phyloP scores from a whole-genome alignment of 2,797 vertebrate species.

The Cercopithecus mitis region DNA sequence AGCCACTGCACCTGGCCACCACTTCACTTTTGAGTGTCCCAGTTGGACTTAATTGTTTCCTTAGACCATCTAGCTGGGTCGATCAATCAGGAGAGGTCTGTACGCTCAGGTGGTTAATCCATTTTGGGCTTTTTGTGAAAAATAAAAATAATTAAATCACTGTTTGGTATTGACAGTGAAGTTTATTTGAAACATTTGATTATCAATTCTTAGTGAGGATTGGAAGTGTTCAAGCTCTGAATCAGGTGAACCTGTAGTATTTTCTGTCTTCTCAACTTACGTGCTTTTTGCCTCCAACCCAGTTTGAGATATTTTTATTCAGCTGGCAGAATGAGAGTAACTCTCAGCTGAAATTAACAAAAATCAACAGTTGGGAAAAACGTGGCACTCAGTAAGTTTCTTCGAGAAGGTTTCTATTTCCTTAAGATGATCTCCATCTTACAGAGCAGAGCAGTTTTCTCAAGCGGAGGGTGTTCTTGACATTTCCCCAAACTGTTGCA shows the following conservation, averaged over 20 bases:
- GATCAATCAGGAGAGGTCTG: not conserved
- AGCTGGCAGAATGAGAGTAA: slow-evolving; percentile 49
- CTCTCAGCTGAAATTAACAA: slow-evolving; percentile 57
- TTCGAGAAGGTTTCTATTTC: slow-evolving; percentile 42
- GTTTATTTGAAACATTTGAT: not conserved
- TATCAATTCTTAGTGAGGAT: not conserved
- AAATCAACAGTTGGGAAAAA: slow-evolving; percentile 60
- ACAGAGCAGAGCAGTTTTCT: slow-evolving; percentile 67
- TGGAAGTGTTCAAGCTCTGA: not conserved
- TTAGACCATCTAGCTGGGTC: not conserved
- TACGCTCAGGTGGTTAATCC: not conserved
- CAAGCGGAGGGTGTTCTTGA: slow-evolving; percentile 73
- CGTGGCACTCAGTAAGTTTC: slow-evolving; percentile 14
- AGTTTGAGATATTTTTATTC: slow-evolving; percentile 36
- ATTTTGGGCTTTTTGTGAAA: not conserved
- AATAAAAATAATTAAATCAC: not conserved
- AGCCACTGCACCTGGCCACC: not conserved
- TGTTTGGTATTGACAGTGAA: not conserved
- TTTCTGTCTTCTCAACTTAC: not conserved
- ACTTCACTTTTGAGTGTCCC: not conserved
- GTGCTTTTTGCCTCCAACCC: not conserved
- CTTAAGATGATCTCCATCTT: slow-evolving; percentile 68
- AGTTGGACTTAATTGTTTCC: not conserved
- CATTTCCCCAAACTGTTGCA: slow-evolving; percentile 75
- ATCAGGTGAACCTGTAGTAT: not conserved